Evolutionary conservation across 2,888 invertebrate species (phyloP).

Genomic region (Palloptera scutellata): DNA sequence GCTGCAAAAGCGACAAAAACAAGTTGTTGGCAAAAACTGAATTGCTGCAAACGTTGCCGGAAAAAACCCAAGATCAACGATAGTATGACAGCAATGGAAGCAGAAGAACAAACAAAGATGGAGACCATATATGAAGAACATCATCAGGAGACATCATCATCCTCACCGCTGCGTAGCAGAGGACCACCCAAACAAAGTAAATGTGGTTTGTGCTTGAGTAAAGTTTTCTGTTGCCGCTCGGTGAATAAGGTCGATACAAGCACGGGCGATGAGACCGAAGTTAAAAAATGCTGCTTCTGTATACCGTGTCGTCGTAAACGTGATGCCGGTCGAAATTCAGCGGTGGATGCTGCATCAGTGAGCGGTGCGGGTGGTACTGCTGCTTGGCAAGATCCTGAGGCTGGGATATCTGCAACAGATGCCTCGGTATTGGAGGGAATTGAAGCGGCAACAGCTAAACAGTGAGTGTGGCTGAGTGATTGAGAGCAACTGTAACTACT

Average conservation of each 20-base stretch:
- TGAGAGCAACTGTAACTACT: too few species aligned
- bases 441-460: conserved; percentile 58
- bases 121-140: too few species aligned
- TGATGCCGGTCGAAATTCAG: conserved; percentile 17
- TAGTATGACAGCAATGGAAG: conserved; percentile 5
- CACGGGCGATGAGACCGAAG: conserved; percentile 54
- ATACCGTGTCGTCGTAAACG: conserved; percentile 60
- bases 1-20: conserved; percentile 39
- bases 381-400: conserved; percentile 61
- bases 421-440: conserved; percentile 68
- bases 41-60: conserved; percentile 62
- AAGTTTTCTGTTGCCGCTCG: conserved; percentile 63
- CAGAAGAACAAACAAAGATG: conserved; percentile 34
- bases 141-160: conserved; percentile 17
- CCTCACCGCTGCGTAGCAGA: background rate
- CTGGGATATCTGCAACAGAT: conserved; percentile 50
- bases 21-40: conserved; percentile 60
- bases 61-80: conserved; percentile 61
- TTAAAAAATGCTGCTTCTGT: conserved; percentile 62
- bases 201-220: conserved; percentile 60
- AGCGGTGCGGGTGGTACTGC: conserved; percentile 42
- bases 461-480: conserved; percentile 41
- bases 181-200: conserved; percentile 49
- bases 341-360: conserved; percentile 35
- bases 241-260: conserved; percentile 62